Conservation (phyloP, 1,140 invertebrate genomes). For the Colletes latitarsis region DNA sequence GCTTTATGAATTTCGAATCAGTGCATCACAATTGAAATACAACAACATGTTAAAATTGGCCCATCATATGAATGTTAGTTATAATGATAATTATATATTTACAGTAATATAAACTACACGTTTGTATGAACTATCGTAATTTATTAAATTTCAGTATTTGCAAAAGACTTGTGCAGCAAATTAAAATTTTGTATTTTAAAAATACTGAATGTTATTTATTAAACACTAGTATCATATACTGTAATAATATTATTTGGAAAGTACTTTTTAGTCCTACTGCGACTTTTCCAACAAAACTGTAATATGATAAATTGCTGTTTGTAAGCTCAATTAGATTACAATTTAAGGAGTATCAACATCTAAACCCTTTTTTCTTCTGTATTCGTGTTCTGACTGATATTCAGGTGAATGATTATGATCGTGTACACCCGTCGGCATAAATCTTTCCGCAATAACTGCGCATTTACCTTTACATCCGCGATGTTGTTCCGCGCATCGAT, state of each 20-base stretch:
- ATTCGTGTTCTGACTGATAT: slow-evolving; percentile 69
- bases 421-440: slow-evolving; percentile 71
- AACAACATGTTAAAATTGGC: slow-evolving; percentile 10
- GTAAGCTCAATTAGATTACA: slow-evolving; percentile 7
- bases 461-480: slow-evolving; percentile 73
- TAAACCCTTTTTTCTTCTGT: slow-evolving; percentile 66
- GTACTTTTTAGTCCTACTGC: not conserved
- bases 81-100: not conserved
- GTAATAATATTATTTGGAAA: slow-evolving; percentile 15
- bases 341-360: slow-evolving; percentile 52
- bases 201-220: slow-evolving; percentile 21
- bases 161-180: not conserved
- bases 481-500: slow-evolving; percentile 71
- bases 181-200: slow-evolving; percentile 14
- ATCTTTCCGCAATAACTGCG: slow-evolving; percentile 70
- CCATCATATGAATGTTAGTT: not conserved
- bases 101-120: not conserved
- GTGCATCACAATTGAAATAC: slow-evolving; percentile 40
- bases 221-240: not conserved
- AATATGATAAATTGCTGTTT: slow-evolving; percentile 20
- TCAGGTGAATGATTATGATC: slow-evolving; percentile 71
- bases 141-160: not conserved
- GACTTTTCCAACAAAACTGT: not conserved
- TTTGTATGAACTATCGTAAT: not conserved
- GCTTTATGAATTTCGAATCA: slow-evolving; percentile 3